phyloP scores from a whole-genome alignment of 2,797 vertebrate genomes.

The Sarcophilus harrisii region DNA sequence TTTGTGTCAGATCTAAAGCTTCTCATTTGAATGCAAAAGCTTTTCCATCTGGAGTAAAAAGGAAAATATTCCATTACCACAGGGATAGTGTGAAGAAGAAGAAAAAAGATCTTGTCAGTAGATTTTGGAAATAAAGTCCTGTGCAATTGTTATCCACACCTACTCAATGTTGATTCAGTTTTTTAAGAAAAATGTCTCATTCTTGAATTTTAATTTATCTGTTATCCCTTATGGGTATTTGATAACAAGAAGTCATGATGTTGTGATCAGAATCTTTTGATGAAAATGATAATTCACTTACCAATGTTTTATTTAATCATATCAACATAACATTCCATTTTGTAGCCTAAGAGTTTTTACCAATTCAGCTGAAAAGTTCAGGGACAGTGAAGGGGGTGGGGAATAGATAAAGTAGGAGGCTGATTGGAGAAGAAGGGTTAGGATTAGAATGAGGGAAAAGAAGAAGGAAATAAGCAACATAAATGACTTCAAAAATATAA shows the following conservation, averaged over 20 bases:
- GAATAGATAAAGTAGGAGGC: not conserved
- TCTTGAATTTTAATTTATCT: not conserved
- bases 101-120: not conserved
- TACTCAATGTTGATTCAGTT: not conserved
- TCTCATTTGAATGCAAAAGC: conserved; percentile 40
- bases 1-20: conserved; percentile 48
- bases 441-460: not conserved
- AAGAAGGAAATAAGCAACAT: not conserved
- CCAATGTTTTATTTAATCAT: not conserved
- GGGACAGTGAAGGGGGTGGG: not conserved
- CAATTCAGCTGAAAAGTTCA: conserved; percentile 27
- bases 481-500: not conserved
- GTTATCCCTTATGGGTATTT: not conserved
- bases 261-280: conserved; percentile 14
- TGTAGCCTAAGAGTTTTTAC: conserved; percentile 16
- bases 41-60: conserved; percentile 23
- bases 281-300: conserved; percentile 36
- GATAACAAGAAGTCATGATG: not conserved
- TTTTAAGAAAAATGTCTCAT: not conserved
- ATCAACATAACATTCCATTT: conserved; percentile 28
- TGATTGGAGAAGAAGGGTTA: not conserved
- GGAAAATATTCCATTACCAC: not conserved
- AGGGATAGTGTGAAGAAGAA: not conserved
- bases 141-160: not conserved
- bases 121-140: conserved; percentile 19